Evolutionary conservation across 2,888 invertebrate genomes (phyloP).

Genomic region (Ophion costatus): DNA sequence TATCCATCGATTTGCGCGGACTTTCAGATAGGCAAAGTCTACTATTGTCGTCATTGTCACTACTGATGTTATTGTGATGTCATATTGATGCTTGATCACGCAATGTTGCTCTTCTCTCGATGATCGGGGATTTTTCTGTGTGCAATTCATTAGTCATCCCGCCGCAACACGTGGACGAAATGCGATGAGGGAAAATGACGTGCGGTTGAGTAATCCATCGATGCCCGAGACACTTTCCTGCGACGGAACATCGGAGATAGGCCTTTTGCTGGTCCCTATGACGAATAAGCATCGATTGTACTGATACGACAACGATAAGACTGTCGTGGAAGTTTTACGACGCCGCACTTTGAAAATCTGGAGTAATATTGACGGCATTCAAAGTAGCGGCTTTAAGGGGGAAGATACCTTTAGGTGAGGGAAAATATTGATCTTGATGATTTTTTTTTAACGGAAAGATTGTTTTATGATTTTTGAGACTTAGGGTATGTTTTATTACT

Average conservation of each 20-base stretch:
- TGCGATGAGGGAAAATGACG: background rate
- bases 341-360: too few relatives aligned
- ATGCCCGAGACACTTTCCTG: background rate
- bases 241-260: background rate
- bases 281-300: background rate
- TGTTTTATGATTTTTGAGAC: too few relatives aligned
- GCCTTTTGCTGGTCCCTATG: background rate
- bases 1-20: slow-evolving; percentile 60
- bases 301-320: background rate
- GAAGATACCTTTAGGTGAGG: too few relatives aligned
- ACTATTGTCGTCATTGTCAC: slow-evolving; percentile 18
- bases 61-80: slow-evolving; percentile 4
- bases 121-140: background rate
- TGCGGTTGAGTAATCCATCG: background rate
- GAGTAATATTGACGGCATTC: too few relatives aligned
- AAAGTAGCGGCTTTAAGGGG: too few relatives aligned
- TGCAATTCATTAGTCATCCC: background rate
- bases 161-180: slow-evolving; percentile 4
- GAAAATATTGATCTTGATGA: too few relatives aligned
- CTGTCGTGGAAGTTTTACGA: too few relatives aligned
- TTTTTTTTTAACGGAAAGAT: too few relatives aligned
- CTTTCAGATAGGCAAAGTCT: slow-evolving; percentile 31
- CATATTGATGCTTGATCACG: slow-evolving; percentile 3
- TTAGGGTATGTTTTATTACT: too few relatives aligned
- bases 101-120: background rate